These are phyloP conservation scores for Decapterus maruadsi DNA, from an alignment of 2,797 vertebrate species.

Conservation along the genomic window DNA sequence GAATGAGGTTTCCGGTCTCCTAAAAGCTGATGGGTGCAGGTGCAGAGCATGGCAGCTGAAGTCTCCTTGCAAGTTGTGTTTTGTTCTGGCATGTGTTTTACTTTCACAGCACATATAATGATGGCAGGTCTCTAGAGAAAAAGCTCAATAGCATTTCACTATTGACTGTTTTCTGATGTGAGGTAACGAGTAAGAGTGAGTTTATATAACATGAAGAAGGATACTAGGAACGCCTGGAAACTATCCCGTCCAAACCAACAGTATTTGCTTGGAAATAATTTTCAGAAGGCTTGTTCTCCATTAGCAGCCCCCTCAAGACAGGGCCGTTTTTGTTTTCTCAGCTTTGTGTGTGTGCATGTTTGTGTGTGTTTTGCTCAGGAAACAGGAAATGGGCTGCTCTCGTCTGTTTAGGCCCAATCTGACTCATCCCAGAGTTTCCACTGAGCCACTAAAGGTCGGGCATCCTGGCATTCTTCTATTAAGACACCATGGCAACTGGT, in stretches of 20 bases:
- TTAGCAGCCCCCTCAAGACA: conserved; percentile 42
- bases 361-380: conserved; percentile 68
- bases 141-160: not conserved
- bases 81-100: conserved; percentile 3
- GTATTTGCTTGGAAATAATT: conserved; percentile 29
- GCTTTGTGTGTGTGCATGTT: conserved; percentile 9
- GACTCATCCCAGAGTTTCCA: conserved; percentile 84
- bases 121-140: not conserved
- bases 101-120: not conserved
- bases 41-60: conserved; percentile 39
- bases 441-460: conserved; percentile 68
- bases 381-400: conserved; percentile 80
- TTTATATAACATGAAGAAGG: conserved; percentile 3
- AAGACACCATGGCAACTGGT: conserved; percentile 70
- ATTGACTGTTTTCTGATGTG: not conserved
- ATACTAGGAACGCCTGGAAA: not conserved
- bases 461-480: conserved; percentile 76
- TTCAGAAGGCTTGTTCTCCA: conserved; percentile 25
- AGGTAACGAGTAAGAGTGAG: not conserved
- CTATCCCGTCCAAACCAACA: not conserved
- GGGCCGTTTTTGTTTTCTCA: conserved; percentile 54
- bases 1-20: conserved; percentile 33
- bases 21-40: conserved; percentile 20
- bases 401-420: conserved; percentile 65
- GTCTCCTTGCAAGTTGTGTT: not conserved